Base-by-base conservation (phyloP, 1,140 invertebrate species). In the Neomicropteryx cornuta region DNA sequence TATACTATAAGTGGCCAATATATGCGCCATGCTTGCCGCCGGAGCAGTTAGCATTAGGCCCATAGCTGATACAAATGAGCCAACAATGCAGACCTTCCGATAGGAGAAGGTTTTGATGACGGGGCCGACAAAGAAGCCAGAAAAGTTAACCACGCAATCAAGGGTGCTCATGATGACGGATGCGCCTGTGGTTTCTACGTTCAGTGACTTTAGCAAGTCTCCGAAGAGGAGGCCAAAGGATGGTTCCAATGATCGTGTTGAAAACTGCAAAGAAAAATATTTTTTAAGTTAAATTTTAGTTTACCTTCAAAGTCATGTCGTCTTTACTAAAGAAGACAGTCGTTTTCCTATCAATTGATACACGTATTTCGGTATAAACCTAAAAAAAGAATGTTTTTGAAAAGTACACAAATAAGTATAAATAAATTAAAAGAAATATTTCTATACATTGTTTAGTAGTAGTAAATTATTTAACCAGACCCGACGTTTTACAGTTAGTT, bases 211-310 rank as follows among this genome's bases (percentile, higher is more conserved):
- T 6, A 85, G 55, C 4, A 80, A 65, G 52, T 83, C 80, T 30
- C 78, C 77, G 52, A 85, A 85, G 3, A 85, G 70, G 13, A 85
- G 57, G 8, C 82, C 82, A 49, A 85, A 85, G 1, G 81, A 84
- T 33, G 80, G 80, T 51, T 84, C 82, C 41, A 84, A 69, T 5
- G 81, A 81, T 50, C 80, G 67, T 19, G 81, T 77, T 38, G 79
- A 81, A 48, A 85, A 70, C 81, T 85, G 60, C 27, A 75, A 72
- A 34, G 40, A 44, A 45, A 41, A 31, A 35, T 21, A 37, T 16
- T 28, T n/a, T 30, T 17, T 37, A 23, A 38, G 32, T n/a, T n/a
- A n/a, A 27, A 30, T 23, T 11, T 33, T 18, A 22, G 18, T 21
- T 30, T 13, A 35, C 39, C 21, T 20, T 34, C 24, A 22, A n/a